Percentiles rank a stretch among this genome's conserved stretches.
Evolutionary conservation across 1,140 invertebrate genomes (phyloP).

Genomic region (Platyura marginata): DNA sequence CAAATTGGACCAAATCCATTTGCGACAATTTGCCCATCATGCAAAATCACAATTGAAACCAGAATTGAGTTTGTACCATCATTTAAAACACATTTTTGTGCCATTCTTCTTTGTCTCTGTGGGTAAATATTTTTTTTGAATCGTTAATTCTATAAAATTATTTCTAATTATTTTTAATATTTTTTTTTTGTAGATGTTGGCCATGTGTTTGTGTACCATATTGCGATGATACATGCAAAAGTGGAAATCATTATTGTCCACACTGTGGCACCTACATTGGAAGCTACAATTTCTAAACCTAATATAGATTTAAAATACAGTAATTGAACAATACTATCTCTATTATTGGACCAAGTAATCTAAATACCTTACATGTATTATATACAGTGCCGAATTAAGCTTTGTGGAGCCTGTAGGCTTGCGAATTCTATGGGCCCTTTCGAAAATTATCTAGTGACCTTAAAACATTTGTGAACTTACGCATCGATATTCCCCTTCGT

Average conservation of each 20-base stretch:
- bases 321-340: too few species aligned
- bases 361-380: too few species aligned
- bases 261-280: slow-evolving; percentile 41
- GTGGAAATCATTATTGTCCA: slow-evolving; percentile 44
- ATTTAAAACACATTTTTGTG: slow-evolving; percentile 38
- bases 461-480: too few species aligned
- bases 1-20: slow-evolving; percentile 26
- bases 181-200: slow-evolving; percentile 31
- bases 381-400: too few species aligned
- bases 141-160: background rate
- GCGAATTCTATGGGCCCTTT: too few species aligned
- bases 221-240: slow-evolving; percentile 41
- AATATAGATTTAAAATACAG: too few species aligned
- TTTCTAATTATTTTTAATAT: slow-evolving; percentile 2
- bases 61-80: slow-evolving; percentile 26
- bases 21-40: slow-evolving; percentile 30
- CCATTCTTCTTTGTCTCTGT: slow-evolving; percentile 32
- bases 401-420: too few species aligned
- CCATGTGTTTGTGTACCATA: slow-evolving; percentile 42
- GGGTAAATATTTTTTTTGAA: slow-evolving; percentile 21
- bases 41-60: slow-evolving; percentile 28
- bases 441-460: too few species aligned
- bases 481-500: too few species aligned
- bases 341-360: too few species aligned
- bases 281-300: slow-evolving; percentile 19